Conservation (phyloP, 2,113 vertebrate genomes). For the Forbesichthys agassizii region DNA sequence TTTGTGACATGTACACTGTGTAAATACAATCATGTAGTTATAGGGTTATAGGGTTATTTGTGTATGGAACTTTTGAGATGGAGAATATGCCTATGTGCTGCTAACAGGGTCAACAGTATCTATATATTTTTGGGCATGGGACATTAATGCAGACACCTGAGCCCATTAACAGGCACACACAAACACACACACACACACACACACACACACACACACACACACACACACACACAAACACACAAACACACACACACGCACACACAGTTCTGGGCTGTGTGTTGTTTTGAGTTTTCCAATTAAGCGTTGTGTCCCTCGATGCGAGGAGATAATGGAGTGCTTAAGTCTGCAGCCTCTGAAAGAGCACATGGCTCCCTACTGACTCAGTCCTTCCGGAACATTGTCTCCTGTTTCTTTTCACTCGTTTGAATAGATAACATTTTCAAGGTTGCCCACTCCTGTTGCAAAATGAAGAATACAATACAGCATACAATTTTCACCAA, state of each 20-base stretch:
- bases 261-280: background rate
- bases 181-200: background rate
- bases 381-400: no score
- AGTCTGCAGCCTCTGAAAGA: no score
- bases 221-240: background rate
- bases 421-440: no score
- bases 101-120: background rate
- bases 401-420: no score
- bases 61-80: conserved; percentile 5
- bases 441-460: no score
- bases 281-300: background rate
- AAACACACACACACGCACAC: background rate
- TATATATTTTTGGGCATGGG: background rate
- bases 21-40: background rate
- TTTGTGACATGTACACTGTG: background rate
- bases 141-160: background rate
- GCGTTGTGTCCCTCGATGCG: background rate
- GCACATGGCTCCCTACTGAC: no score
- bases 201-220: background rate
- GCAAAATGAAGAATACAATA: no score
- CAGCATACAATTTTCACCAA: no score
- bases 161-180: background rate
- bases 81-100: background rate
- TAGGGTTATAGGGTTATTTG: conserved; percentile 5
- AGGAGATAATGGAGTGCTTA: no score